Evolutionary conservation across 2,888 invertebrate species (phyloP).

Genomic region (Chouioia cunea): DNA sequence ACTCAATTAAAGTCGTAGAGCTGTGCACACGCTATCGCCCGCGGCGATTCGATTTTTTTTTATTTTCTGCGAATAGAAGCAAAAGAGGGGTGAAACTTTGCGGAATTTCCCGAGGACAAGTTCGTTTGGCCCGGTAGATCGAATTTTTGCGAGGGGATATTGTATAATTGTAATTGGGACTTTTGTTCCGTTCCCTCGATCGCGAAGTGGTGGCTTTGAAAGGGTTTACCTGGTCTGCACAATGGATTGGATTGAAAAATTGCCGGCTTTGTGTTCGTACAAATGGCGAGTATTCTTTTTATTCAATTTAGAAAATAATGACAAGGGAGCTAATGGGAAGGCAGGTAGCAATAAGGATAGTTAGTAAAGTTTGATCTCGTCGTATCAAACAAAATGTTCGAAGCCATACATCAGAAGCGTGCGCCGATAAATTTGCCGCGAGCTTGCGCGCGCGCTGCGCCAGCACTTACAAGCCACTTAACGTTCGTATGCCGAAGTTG

Average conservation of each 20-base stretch:
- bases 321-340: too few relatives aligned
- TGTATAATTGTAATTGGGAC: conserved; percentile 12
- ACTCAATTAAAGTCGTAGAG: conserved; percentile 52
- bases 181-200: too few relatives aligned
- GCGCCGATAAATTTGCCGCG: conserved; percentile 24
- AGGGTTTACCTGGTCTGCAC: too few relatives aligned
- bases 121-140: conserved; percentile 8
- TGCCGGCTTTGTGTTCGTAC: too few relatives aligned
- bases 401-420: too few relatives aligned
- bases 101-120: conserved; percentile 17
- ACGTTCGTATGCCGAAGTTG: conserved; percentile 22
- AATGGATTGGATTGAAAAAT: too few relatives aligned
- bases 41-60: conserved; percentile 8
- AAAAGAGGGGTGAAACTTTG: conserved; percentile 12
- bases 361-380: too few relatives aligned
- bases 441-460: background rate
- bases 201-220: too few relatives aligned
- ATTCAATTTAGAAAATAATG: too few relatives aligned
- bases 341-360: too few relatives aligned
- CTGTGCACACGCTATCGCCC: conserved; percentile 26
- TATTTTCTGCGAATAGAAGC: conserved; percentile 1
- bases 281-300: too few relatives aligned
- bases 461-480: conserved; percentile 40
- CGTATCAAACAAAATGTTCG: too few relatives aligned
- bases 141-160: conserved; percentile 15